phyloP scores from a whole-genome alignment of 2,797 vertebrate species.

The Chelmon rostratus region DNA sequence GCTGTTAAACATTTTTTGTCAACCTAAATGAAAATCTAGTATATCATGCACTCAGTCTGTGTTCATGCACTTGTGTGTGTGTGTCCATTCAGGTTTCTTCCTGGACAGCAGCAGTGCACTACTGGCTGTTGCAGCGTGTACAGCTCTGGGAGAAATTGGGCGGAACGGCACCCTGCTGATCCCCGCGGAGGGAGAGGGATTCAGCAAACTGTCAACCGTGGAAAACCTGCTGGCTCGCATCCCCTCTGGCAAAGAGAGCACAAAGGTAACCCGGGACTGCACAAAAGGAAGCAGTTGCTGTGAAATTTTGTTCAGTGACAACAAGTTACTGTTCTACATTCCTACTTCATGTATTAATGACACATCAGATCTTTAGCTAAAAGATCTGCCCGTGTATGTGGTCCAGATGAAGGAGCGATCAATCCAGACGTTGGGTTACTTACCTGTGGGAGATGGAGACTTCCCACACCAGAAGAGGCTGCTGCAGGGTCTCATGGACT shows the following conservation, averaged over 20 bases:
- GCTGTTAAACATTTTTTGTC: not conserved
- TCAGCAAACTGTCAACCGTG: conserved; percentile 93
- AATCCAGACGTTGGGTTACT: conserved; percentile 94
- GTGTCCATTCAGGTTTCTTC: conserved; percentile 89
- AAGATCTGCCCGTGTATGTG: conserved; percentile 29
- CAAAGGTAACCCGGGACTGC: conserved; percentile 87
- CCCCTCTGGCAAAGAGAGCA: conserved; percentile 95
- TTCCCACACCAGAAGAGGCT: conserved; percentile 96
- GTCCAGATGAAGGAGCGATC: conserved; percentile 96
- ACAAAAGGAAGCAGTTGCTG: not conserved
- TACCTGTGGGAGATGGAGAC: conserved; percentile 95
- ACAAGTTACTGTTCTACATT: not conserved
- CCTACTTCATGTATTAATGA: not conserved
- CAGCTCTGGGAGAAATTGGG: conserved; percentile 95
- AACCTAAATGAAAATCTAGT: not conserved
- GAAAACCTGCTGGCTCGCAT: conserved; percentile 94
- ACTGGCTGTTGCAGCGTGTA: conserved; percentile 92
- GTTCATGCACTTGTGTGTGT: not conserved
- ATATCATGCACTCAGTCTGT: not conserved
- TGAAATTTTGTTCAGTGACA: not conserved
- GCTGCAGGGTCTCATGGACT: conserved; percentile 98
- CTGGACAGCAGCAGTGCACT: conserved; percentile 91
- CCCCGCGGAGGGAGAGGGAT: conserved; percentile 90
- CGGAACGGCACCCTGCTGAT: conserved; percentile 93
- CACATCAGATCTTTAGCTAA: not conserved